These are phyloP conservation scores for Salvelinus namaycush DNA, from an alignment of 2,113 vertebrate species.

Conservation along the genomic window DNA sequence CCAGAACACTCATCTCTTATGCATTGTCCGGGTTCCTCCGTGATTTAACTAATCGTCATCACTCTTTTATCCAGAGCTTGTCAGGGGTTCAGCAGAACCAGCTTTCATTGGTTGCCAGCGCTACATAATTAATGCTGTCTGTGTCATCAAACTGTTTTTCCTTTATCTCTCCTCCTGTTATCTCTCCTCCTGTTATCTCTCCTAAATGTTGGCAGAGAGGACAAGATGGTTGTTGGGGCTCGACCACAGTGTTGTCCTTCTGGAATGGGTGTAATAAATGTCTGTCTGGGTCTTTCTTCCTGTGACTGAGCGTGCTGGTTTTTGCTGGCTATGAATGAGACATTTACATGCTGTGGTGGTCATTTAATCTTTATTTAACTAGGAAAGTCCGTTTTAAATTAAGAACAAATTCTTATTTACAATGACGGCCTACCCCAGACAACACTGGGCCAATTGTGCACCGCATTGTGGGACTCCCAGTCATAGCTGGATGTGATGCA, in stretches of 20 bases:
- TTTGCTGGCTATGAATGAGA: neutral
- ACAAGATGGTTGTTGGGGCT: neutral
- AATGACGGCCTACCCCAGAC: too few relatives aligned
- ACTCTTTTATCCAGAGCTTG: conserved; percentile 64
- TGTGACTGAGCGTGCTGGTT: neutral
- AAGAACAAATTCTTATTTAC: too few relatives aligned
- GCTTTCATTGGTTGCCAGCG: conserved; percentile 70
- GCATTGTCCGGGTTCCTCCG: conserved; percentile 69
- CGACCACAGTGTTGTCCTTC: neutral
- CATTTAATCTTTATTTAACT: too few relatives aligned
- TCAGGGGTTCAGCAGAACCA: conserved; percentile 59
- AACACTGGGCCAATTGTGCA: too few relatives aligned
- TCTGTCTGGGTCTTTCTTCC: neutral
- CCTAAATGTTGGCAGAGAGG: too few relatives aligned
- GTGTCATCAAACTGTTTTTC: conserved; percentile 35
- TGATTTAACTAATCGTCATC: conserved; percentile 79
- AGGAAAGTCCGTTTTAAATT: too few relatives aligned
- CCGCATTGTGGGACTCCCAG: too few relatives aligned
- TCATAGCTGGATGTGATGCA: too few relatives aligned
- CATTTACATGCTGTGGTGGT: neutral
- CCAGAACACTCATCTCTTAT: conserved; percentile 74
- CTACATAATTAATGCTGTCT: conserved; percentile 63
- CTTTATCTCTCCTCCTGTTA: conserved; percentile 12
- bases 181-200: conserved; percentile 8
- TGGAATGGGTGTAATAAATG: neutral